Base-by-base conservation (phyloP, 37 sponge, comb jelly and placozoan genomes). In the Ephydatia muelleri region DNA sequence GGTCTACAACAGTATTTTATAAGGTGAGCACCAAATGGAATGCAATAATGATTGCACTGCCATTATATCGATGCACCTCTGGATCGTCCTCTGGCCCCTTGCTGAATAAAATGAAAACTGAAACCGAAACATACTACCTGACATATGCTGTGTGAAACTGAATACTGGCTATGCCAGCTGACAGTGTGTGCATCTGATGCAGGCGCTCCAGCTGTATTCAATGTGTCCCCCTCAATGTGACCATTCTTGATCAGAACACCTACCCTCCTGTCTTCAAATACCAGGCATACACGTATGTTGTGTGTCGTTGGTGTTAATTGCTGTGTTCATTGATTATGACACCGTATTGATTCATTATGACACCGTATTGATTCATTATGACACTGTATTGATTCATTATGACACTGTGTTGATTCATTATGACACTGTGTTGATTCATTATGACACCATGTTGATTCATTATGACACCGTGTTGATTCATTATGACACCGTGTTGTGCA, bases 1-100 rank as follows among this genome's bases (percentile, higher is more conserved):
- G 38, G 65, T 84, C 84, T 40, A 28, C 67, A 29, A 68, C 37
- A 5, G 22, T 78, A 16, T 32, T 2, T 39, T 87, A 81, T 74
- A 47, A 74, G 16, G 87, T 87, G 64, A 38, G 68, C 28, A 81
- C 5, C 21, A 35, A 34, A 38, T 0, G 47, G 11, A 31, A 37
- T 13, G 16, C 19, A 13, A 57, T 57, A 13, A 13, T 57, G 57
- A 57, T n/a, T n/a, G n/a, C n/a, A n/a, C n/a, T n/a, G n/a, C n/a
- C 35, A 33, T 33, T 80, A 67, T 30, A 35, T 67, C 21, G 21
- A 71, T 71, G n/a, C n/a, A n/a, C n/a, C n/a, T n/a, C n/a, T n/a
- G 12, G 69, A 22, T 14, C 22, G n/a, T 26, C 19, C 76, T 33
- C 76, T 12, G 23, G 23, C 68, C 32, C 38, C 68, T n/a, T n/a